Conservation (phyloP, 2,797 vertebrate species). For the Leptoclinus maculatus region DNA sequence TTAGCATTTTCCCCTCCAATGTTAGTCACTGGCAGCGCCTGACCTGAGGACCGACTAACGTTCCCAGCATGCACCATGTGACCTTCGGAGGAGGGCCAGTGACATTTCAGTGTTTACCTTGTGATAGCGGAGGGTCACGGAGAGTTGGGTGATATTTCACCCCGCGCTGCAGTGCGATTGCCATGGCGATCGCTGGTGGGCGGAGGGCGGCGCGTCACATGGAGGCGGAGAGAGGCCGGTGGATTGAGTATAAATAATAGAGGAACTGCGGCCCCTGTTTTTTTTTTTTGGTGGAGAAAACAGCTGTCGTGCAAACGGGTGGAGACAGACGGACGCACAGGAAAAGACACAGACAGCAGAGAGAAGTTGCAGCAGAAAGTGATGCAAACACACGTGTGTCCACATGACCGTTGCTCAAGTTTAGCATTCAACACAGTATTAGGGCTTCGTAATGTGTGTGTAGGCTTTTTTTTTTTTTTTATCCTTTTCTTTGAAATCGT, state of each 20-base stretch:
- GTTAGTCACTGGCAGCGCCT: slow-evolving; percentile 31
- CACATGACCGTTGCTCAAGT: slow-evolving; percentile 19
- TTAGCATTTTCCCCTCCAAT: slow-evolving; percentile 46
- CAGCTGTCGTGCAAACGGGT: slow-evolving; percentile 52
- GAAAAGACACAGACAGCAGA: slow-evolving; percentile 28
- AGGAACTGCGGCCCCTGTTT: slow-evolving; percentile 50
- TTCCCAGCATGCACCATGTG: slow-evolving; percentile 33
- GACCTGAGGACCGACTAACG: neutral
- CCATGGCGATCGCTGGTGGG: slow-evolving; percentile 38
- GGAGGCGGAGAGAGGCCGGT: neutral
- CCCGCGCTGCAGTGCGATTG: slow-evolving; percentile 15
- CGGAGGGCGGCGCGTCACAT: slow-evolving; percentile 44
- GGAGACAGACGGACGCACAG: slow-evolving; percentile 22
- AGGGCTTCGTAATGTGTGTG: neutral
- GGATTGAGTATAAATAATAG: slow-evolving; percentile 42
- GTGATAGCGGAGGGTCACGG: slow-evolving; percentile 42
- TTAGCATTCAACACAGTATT: neutral
- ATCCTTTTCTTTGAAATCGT: neutral
- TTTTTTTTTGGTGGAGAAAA: slow-evolving; percentile 24
- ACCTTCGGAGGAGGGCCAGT: slow-evolving; percentile 32
- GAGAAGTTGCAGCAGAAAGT: slow-evolving; percentile 33
- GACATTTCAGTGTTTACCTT: slow-evolving; percentile 65
- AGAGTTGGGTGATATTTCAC: slow-evolving; percentile 44
- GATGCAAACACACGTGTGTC: neutral
- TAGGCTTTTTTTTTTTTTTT: no score